Conservation (phyloP, 92 coral and sea anemone species). For the Bergia sp. region DNA sequence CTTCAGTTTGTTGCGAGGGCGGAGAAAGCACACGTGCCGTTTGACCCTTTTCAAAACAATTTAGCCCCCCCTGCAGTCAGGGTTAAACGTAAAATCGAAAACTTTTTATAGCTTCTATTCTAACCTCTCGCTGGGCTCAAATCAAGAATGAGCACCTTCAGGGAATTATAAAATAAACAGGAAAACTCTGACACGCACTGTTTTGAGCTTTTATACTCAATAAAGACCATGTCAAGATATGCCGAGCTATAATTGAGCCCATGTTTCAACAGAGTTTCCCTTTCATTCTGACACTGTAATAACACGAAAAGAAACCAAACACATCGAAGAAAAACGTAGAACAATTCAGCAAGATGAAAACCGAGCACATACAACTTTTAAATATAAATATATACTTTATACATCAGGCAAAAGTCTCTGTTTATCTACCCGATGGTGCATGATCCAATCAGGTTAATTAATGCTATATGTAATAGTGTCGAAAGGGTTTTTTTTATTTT, state of each 20-base stretch:
- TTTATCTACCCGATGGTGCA: too few species aligned
- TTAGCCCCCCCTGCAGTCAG: not conserved
- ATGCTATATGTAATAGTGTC: too few species aligned
- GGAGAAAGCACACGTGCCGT: not conserved
- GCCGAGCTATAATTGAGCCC: not conserved
- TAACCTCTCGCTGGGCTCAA: not conserved
- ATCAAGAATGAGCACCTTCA: not conserved
- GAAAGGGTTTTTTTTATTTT: too few species aligned
- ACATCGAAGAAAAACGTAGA: not conserved
- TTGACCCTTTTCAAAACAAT: not conserved
- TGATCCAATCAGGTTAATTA: too few species aligned
- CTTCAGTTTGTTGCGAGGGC: not conserved
- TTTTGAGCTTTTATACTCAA: not conserved
- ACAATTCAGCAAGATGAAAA: not conserved
- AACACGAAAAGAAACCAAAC: too few species aligned
- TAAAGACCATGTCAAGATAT: conserved; percentile 19
- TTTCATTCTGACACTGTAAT: not conserved
- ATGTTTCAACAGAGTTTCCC: not conserved
- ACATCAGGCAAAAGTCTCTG: too few species aligned
- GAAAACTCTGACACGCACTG: not conserved
- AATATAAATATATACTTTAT: too few species aligned
- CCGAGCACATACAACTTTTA: not conserved
- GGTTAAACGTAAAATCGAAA: not conserved
- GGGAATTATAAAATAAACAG: not conserved
- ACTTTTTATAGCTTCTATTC: not conserved